Conservation (phyloP, 2,888 invertebrate genomes). For the Tryphoninae sp. region DNA sequence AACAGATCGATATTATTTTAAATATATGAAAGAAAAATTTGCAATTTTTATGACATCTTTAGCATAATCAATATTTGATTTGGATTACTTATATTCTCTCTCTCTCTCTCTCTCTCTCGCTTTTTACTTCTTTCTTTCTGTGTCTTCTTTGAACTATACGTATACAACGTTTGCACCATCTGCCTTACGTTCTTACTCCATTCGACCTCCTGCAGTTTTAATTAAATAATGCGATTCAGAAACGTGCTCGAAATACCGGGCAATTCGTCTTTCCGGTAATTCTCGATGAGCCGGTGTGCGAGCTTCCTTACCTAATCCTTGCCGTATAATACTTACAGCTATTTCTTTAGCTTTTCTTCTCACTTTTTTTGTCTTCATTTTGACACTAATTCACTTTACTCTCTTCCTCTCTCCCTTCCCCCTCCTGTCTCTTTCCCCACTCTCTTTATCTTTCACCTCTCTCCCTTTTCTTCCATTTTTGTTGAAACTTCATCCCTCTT, state of each 20-base stretch:
- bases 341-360: slow-evolving; percentile 33
- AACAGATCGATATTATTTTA: too few relatives aligned
- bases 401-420: slow-evolving; percentile 1
- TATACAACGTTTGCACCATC: slow-evolving; percentile 49
- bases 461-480: slow-evolving; percentile 36
- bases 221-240: slow-evolving; percentile 74
- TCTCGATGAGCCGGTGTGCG: slow-evolving; percentile 28
- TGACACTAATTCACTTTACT: slow-evolving; percentile 55
- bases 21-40: too few relatives aligned
- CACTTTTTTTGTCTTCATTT: slow-evolving; percentile 45
- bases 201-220: slow-evolving; percentile 69
- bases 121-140: slow-evolving; percentile 38
- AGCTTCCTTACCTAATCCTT: neutral
- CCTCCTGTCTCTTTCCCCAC: neutral
- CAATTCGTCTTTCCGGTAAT: slow-evolving; percentile 68
- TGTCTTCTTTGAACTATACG: slow-evolving; percentile 35
- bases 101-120: neutral
- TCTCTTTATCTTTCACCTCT: slow-evolving; percentile 14
- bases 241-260: slow-evolving; percentile 72
- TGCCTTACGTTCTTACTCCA: slow-evolving; percentile 41
- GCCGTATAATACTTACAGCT: slow-evolving; percentile 35
- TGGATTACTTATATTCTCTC: neutral
- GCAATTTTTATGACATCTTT: too few relatives aligned
- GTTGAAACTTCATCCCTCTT: slow-evolving; percentile 39
- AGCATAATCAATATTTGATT: too few relatives aligned